Evolutionary conservation across 1,140 invertebrate genomes (phyloP).

Genomic region (Drosophila simulans): DNA sequence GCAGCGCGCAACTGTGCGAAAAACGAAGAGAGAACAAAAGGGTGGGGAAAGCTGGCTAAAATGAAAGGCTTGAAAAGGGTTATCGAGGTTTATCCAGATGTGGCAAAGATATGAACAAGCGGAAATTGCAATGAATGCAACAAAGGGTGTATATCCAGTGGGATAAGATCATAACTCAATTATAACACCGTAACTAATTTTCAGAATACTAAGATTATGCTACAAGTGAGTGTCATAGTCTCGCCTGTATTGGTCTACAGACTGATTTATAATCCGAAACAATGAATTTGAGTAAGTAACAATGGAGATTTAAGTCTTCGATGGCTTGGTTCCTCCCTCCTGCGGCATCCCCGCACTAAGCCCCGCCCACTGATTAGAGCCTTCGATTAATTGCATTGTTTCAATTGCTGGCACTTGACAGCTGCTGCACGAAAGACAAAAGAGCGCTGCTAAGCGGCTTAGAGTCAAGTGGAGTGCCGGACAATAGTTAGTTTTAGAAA

Average conservation of each 20-base stretch:
- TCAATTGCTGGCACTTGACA: conserved; percentile 21
- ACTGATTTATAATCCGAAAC: neutral
- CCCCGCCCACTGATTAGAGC: conserved; percentile 19
- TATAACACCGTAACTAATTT: neutral
- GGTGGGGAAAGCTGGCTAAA: neutral
- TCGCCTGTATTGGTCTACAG: neutral
- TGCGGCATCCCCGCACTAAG: neutral
- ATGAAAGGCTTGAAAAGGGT: conserved; percentile 1
- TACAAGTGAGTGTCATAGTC: too few relatives aligned
- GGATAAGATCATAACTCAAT: too few relatives aligned
- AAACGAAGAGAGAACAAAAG: conserved; percentile 1
- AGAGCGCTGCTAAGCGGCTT: conserved; percentile 38
- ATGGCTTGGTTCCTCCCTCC: neutral
- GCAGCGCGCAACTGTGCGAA: conserved; percentile 9
- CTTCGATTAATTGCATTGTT: conserved; percentile 41
- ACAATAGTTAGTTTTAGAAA: conserved; percentile 27
- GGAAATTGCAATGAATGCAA: neutral
- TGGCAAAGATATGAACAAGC: neutral
- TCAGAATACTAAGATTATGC: too few relatives aligned
- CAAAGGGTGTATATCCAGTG: neutral
- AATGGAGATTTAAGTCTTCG: neutral
- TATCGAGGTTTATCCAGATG: conserved; percentile 22
- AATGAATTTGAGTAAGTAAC: neutral
- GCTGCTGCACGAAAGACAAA: conserved; percentile 30
- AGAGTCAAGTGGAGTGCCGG: conserved; percentile 14